Evolutionary conservation across 2,888 invertebrate genomes (phyloP).

Genomic region (Cactoblastis cactorum): DNA sequence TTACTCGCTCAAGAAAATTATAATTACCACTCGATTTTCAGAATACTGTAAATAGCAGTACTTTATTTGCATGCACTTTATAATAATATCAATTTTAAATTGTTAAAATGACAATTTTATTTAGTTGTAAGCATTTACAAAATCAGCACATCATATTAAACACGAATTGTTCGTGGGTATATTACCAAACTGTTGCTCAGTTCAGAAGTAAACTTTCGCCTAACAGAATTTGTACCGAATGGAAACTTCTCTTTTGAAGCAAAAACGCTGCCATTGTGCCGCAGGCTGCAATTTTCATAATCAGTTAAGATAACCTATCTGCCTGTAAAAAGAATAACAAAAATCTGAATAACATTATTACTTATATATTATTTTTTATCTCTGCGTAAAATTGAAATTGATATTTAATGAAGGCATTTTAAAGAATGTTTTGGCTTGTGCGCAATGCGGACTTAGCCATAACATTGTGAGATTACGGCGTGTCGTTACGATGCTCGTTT

Average conservation of each 20-base stretch:
- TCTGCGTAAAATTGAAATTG: constrained; percentile 22
- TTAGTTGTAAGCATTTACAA: too few relatives aligned
- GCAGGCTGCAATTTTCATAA: not conserved
- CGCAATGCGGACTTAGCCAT: constrained; percentile 32
- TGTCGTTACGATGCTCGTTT: constrained; percentile 77
- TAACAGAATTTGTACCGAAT: too few relatives aligned
- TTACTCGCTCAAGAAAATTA: constrained; percentile 4
- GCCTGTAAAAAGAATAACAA: constrained; percentile 24
- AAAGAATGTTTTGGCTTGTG: constrained; percentile 38
- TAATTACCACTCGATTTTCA: constrained; percentile 6
- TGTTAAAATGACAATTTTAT: too few relatives aligned
- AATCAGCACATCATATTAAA: too few relatives aligned
- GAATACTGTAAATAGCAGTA: not conserved
- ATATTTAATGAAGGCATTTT: constrained; percentile 22
- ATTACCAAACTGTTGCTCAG: too few relatives aligned
- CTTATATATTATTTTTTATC: constrained; percentile 36
- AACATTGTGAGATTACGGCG: constrained; percentile 68
- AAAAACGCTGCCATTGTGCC: too few relatives aligned
- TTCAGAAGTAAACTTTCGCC: too few relatives aligned
- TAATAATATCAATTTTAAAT: too few relatives aligned
- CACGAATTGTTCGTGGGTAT: too few relatives aligned
- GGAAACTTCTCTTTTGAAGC: too few relatives aligned
- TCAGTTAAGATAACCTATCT: constrained; percentile 6
- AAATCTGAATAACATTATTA: constrained; percentile 24
- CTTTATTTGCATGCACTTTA: not conserved